A percentile compares a stretch with the other conserved stretches of the same genome.
phyloP scores from a whole-genome alignment of 2,888 invertebrate genomes.

The Epistrophe eligans region DNA sequence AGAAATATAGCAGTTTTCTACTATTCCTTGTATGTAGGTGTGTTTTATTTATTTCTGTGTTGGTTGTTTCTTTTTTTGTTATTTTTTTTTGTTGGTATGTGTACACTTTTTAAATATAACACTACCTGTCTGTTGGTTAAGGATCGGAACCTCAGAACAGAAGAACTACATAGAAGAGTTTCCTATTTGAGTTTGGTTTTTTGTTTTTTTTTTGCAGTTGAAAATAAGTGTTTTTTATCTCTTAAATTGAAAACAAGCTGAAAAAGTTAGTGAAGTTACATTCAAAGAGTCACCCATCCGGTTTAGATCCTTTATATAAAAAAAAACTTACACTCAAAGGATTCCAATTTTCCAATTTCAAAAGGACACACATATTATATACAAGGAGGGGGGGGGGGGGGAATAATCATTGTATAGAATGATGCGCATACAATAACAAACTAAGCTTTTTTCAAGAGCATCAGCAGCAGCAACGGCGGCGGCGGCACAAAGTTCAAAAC shows the following conservation, averaged over 20 bases:
- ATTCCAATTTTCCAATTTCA: slow-evolving; percentile 70
- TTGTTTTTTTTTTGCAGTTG: slow-evolving; percentile 5
- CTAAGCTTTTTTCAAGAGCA: slow-evolving; percentile 27
- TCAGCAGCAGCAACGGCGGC: slow-evolving; percentile 1
- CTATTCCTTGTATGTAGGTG: slow-evolving; percentile 25
- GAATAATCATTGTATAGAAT: not conserved
- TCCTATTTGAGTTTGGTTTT: slow-evolving; percentile 23
- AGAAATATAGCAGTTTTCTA: slow-evolving; percentile 34
- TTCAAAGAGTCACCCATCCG: slow-evolving; percentile 56
- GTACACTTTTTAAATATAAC: slow-evolving; percentile 35
- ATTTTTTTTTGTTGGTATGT: not conserved
- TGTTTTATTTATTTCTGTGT: slow-evolving; percentile 61
- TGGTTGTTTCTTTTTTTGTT: not conserved
- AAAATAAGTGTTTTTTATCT: slow-evolving; percentile 68
- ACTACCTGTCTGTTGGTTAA: slow-evolving; percentile 20
- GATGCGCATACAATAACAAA: slow-evolving; percentile 11
- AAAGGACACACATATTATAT: slow-evolving; percentile 32
- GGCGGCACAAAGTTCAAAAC: slow-evolving; percentile 51
- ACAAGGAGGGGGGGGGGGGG: too few relatives aligned
- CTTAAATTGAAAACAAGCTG: slow-evolving; percentile 68
- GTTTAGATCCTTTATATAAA: slow-evolving; percentile 20
- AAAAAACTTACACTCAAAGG: slow-evolving; percentile 58
- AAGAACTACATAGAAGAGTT: not conserved
- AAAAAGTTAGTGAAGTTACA: slow-evolving; percentile 48
- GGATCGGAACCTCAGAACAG: slow-evolving; percentile 38